Percentiles rank a stretch among this genome's conserved stretches.
phyloP scores from a whole-genome alignment of 2,888 invertebrate species.

The Limnephilus lunatus region DNA sequence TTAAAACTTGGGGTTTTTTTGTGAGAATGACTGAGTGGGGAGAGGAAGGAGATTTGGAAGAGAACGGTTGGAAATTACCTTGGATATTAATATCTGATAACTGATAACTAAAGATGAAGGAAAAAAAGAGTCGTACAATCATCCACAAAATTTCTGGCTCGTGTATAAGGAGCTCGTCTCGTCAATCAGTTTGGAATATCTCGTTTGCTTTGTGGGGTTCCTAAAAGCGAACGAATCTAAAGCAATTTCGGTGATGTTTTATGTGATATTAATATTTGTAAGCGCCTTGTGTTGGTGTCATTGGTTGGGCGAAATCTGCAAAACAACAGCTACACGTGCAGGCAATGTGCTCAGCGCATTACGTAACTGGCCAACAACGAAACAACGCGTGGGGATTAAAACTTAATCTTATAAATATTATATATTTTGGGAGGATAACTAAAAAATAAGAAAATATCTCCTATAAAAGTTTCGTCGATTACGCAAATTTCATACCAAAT shows the following conservation, averaged over 20 bases:
- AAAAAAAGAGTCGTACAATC: neutral
- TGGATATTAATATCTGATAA: too few species aligned
- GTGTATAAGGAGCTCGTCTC: neutral
- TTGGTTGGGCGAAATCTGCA: neutral
- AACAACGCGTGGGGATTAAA: neutral
- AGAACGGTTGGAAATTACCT: too few species aligned
- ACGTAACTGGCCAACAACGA: constrained; percentile 2
- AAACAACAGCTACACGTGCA: neutral
- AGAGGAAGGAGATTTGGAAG: too few species aligned
- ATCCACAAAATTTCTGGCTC: neutral
- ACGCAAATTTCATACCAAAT: neutral
- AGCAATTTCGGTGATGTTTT: neutral
- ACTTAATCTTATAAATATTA: too few species aligned
- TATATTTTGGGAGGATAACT: neutral
- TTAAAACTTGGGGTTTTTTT: too few species aligned
- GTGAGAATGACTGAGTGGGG: too few species aligned
- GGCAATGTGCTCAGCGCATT: neutral
- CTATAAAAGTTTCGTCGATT: neutral
- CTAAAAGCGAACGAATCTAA: neutral
- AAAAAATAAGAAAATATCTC: too few species aligned
- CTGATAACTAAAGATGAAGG: neutral
- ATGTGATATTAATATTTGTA: neutral
- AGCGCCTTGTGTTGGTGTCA: neutral
- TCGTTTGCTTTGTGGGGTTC: neutral
- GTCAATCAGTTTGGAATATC: neutral